Conservation (phyloP, 2,797 vertebrate species). For the Euthynnus affinis region DNA sequence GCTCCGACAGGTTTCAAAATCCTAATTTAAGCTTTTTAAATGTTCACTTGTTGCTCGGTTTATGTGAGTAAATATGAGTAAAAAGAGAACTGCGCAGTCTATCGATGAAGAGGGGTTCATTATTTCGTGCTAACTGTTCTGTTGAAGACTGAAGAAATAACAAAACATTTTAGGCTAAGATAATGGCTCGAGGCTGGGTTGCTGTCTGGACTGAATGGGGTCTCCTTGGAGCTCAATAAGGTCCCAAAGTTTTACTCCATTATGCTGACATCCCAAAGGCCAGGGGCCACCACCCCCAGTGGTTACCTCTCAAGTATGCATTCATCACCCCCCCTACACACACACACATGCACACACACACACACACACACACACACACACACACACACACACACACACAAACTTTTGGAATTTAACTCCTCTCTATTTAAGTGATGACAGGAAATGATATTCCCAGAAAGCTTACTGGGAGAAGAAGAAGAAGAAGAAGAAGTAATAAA, state of each 20-base stretch:
- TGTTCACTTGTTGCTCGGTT: not conserved
- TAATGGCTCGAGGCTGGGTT: conserved; percentile 68
- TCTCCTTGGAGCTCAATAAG: conserved; percentile 94
- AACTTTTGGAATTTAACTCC: conserved; percentile 46
- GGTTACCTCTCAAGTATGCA: conserved; percentile 92
- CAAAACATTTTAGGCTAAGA: conserved; percentile 78
- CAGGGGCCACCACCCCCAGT: conserved; percentile 92
- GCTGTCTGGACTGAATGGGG: conserved; percentile 84
- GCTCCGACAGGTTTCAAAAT: not conserved
- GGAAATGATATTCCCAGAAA: conserved; percentile 33
- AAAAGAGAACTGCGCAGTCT: conserved; percentile 65
- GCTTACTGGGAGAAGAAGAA: not conserved
- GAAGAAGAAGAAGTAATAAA: conserved; percentile 14
- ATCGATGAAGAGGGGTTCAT: conserved; percentile 74
- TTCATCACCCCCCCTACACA: conserved; percentile 86
- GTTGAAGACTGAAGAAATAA: conserved; percentile 61
- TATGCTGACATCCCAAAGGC: conserved; percentile 92
- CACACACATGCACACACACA: conserved; percentile 54
- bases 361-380: conserved; percentile 46
- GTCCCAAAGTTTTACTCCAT: conserved; percentile 93
- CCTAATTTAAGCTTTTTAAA: not conserved
- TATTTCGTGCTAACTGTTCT: conserved; percentile 73
- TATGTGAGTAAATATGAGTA: conserved; percentile 44
- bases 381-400: conserved; percentile 78
- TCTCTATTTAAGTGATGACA: conserved; percentile 34